A percentile compares a stretch with the other conserved stretches of the same genome.
phyloP scores from a whole-genome alignment of 2,113 vertebrate species.

The Neotoma lepida region DNA sequence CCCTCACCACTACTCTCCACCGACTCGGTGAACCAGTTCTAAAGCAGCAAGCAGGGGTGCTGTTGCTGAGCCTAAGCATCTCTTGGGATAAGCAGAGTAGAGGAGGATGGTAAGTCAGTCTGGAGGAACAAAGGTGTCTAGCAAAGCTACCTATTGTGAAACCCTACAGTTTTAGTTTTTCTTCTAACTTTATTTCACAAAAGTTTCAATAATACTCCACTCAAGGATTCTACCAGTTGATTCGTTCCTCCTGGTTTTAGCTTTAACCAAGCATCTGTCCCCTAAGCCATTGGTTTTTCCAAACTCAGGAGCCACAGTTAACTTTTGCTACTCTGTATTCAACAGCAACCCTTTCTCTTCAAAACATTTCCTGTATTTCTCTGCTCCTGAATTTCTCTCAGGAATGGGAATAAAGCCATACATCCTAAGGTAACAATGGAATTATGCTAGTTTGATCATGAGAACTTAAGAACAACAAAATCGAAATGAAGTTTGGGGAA shows the following conservation, averaged over 20 bases:
- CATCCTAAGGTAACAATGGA: background rate
- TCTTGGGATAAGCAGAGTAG: background rate
- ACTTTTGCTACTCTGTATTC: background rate
- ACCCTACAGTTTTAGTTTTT: background rate
- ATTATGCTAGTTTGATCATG: background rate
- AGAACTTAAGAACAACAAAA: constrained; percentile 49
- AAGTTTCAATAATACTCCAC: constrained; percentile 15
- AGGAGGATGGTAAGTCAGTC: background rate
- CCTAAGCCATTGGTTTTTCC: background rate
- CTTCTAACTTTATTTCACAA: constrained; percentile 36
- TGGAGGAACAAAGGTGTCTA: background rate
- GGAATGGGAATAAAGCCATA: background rate
- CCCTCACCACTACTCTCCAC: background rate
- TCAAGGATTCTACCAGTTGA: background rate
- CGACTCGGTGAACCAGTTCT: background rate
- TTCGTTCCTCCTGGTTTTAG: constrained; percentile 29
- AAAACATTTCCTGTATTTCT: background rate
- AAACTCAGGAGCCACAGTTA: background rate
- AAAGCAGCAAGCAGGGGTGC: background rate
- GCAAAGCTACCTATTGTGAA: background rate
- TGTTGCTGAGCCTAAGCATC: background rate
- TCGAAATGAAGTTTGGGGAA: constrained; percentile 47
- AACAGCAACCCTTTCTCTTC: background rate
- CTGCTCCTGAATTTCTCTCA: constrained; percentile 6
- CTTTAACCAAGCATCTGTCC: background rate